Conservation (phyloP, 2,888 invertebrate species). For the Chrysodeixis includens region DNA sequence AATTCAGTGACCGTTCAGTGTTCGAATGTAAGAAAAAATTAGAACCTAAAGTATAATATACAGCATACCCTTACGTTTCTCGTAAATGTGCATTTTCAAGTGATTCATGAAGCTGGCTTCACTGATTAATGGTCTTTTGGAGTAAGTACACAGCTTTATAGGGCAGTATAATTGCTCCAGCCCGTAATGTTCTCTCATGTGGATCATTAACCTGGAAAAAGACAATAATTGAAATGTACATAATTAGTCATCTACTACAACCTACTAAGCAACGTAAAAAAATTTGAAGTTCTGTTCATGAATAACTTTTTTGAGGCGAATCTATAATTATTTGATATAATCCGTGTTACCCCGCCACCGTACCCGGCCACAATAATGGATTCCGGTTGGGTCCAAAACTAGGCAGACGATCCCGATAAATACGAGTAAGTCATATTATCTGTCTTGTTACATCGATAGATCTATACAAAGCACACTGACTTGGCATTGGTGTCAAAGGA, state of each 20-base stretch:
- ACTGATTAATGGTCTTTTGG: constrained; percentile 66
- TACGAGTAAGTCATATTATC: neutral
- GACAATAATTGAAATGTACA: neutral
- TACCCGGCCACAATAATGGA: no score
- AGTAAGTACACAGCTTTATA: constrained; percentile 62
- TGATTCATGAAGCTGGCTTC: constrained; percentile 67
- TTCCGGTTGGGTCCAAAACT: neutral
- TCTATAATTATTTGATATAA: no score
- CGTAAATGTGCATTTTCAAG: constrained; percentile 70
- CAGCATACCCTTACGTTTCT: constrained; percentile 68
- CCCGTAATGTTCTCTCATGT: constrained; percentile 71
- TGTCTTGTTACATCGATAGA: no score
- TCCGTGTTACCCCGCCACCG: no score
- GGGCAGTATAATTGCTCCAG: constrained; percentile 70
- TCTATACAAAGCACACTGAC: constrained; percentile 54
- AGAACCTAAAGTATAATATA: neutral
- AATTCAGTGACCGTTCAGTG: no score
- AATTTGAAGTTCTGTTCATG: no score
- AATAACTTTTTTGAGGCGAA: no score
- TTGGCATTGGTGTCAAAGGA: constrained; percentile 67
- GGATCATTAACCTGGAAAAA: constrained; percentile 69
- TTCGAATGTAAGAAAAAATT: no score
- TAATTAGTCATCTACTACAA: no score
- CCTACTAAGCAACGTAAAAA: no score
- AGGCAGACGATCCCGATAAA: no score